Evolutionary conservation across 2,888 invertebrate species (phyloP).

Genomic region (Eulithis prunata): DNA sequence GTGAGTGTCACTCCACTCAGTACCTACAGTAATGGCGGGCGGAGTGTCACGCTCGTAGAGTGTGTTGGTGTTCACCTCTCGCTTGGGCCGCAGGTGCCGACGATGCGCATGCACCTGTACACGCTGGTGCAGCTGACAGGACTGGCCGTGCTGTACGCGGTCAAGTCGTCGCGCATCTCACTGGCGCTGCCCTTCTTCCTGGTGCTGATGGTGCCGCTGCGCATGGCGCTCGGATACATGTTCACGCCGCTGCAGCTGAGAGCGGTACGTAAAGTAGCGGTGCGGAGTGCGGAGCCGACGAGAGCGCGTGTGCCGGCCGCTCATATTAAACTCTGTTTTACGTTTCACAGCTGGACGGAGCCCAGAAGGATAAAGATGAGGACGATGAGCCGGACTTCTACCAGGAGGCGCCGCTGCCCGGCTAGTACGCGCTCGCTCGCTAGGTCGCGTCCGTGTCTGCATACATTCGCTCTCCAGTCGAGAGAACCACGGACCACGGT

Average conservation of each 20-base stretch:
- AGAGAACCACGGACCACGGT: no score
- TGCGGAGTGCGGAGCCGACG: no score
- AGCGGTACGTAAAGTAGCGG: conserved; percentile 85
- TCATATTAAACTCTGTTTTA: no score
- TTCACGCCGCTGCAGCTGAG: conserved; percentile 93
- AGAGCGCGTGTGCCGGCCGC: no score
- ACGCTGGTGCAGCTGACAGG: conserved; percentile 93
- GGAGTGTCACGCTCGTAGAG: no score
- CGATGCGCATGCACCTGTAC: conserved; percentile 96
- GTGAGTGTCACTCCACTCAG: conserved; percentile 80
- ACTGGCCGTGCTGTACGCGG: conserved; percentile 91
- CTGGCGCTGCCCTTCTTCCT: conserved; percentile 97
- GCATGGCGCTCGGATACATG: conserved; percentile 88
- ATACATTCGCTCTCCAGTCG: no score
- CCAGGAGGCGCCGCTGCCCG: conserved; percentile 94
- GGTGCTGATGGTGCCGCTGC: conserved; percentile 94
- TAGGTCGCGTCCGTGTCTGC: no score
- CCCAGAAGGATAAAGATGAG: conserved; percentile 90
- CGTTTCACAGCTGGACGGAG: conserved; percentile 90
- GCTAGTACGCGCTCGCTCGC: conserved; percentile 70
- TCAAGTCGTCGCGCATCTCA: conserved; percentile 95
- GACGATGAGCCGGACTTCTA: conserved; percentile 98
- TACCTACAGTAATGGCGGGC: no score
- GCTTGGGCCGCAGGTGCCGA: conserved; percentile 87
- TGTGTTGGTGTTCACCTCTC: background rate